Evolutionary conservation across 2,888 invertebrate genomes (phyloP), one percentile per base, ranked within the genome.

Genomic region (Melolontha melolontha): DNA sequence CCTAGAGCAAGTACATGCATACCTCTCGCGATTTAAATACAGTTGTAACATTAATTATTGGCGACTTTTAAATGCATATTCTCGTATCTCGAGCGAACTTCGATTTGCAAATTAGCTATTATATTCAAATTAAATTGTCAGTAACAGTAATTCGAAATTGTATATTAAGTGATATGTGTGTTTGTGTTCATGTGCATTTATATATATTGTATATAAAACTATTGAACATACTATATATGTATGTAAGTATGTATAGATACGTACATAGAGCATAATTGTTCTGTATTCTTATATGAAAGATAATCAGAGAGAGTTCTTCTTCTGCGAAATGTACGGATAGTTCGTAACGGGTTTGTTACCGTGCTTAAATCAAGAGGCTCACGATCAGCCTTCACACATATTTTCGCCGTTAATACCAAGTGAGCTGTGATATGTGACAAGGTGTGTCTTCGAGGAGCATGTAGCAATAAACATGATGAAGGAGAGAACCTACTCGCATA

Each of bases 381-480:
- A 68, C 57, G 63, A 68, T 62, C 70, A 70, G 63, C 70, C 70
- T 70, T 70, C 70, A 70, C 70, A 70, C 70, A 70, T 70, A 70
- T 70, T 70, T 68, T 68, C 70, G 64, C 66, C 66, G 70, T 63
- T 70, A 68, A 70, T 70, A 70, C 67, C 70, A 62, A 59, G 70
- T 66, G 71, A 57, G 64, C 62, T 67, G 66, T 62, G 71, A 71
- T 75, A 73, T 75, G 75, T 75, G 74, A 74, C 73, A 72, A 74
- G 75, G 73, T 75, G 75, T 74, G 75, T 72, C 75, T 71, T 69
- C 71, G 75, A 71, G 49, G 73, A 69, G 70, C 72, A 72, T 75
- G 73, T 74, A 72, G 72, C 70, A 75, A 75, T 75, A 75, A 75
- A 73, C 71, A 74, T 74, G 75, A 73, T 72, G 73, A 74, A 75